Percentiles rank a stretch among this genome's conserved stretches.
Evolutionary conservation across 1,140 invertebrate genomes (phyloP).

Genomic region (Bombus polaris): DNA sequence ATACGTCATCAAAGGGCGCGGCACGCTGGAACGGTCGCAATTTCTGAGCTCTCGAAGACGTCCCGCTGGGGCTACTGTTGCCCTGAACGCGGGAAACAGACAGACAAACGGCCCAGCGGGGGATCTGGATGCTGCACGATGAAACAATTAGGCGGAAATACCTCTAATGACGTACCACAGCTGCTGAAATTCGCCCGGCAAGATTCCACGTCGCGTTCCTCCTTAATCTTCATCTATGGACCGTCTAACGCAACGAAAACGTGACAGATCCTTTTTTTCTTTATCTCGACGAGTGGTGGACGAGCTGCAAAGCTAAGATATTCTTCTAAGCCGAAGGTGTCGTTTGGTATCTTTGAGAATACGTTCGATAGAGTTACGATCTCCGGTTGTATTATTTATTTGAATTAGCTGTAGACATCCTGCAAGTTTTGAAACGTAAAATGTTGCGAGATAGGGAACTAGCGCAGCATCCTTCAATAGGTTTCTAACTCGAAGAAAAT

Average conservation of each 20-base stretch:
- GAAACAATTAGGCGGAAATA: constrained; percentile 69
- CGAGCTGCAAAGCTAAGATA: too few species aligned
- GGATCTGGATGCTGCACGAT: constrained; percentile 44
- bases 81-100: not conserved
- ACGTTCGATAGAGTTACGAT: too few species aligned
- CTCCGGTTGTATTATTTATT: too few species aligned
- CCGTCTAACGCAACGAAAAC: not conserved
- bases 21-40: constrained; percentile 57
- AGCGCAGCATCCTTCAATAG: too few species aligned
- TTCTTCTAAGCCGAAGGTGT: too few species aligned
- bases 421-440: too few species aligned
- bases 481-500: too few species aligned
- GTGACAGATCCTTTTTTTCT: not conserved
- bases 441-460: too few species aligned
- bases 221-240: constrained; percentile 42
- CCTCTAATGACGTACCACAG: constrained; percentile 65
- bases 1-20: constrained; percentile 65
- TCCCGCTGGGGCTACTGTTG: constrained; percentile 9
- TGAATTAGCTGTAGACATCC: too few species aligned
- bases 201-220: constrained; percentile 55
- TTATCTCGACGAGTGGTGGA: not conserved
- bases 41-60: constrained; percentile 60
- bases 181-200: constrained; percentile 60
- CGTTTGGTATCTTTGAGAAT: too few species aligned
- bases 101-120: not conserved